Evolutionary conservation across 1,140 invertebrate species (phyloP).

Genomic region (Rhizoglyphus robini): DNA sequence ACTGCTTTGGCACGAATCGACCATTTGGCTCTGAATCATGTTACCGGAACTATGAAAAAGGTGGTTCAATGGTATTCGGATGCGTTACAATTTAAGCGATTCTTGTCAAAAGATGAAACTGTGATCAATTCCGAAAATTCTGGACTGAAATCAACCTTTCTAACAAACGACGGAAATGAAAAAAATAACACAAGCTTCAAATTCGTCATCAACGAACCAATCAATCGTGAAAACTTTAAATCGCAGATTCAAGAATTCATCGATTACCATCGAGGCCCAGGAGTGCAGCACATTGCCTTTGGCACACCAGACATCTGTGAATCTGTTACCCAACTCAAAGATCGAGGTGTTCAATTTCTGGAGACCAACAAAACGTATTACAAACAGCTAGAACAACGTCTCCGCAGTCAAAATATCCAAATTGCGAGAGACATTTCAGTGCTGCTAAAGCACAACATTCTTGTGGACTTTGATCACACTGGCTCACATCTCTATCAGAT

Average conservation of each 20-base stretch:
- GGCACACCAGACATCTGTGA: slow-evolving; percentile 82
- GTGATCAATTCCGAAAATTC: slow-evolving; percentile 94
- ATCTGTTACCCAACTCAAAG: background rate
- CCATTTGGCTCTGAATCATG: slow-evolving; percentile 93
- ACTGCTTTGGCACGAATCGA: slow-evolving; percentile 74
- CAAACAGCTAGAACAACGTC: slow-evolving; percentile 57
- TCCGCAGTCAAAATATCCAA: slow-evolving; percentile 60
- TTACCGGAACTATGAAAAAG: slow-evolving; percentile 72
- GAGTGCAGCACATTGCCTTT: slow-evolving; percentile 94
- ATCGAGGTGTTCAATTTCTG: slow-evolving; percentile 21
- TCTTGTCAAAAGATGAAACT: slow-evolving; percentile 96
- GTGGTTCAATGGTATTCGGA: slow-evolving; percentile 58
- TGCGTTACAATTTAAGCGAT: slow-evolving; percentile 47
- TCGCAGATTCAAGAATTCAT: slow-evolving; percentile 98
- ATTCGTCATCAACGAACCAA: slow-evolving; percentile 96
- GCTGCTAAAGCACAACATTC: slow-evolving; percentile 70
- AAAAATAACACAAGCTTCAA: no score
- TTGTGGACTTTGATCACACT: slow-evolving; percentile 94
- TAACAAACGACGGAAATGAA: slow-evolving; percentile 86
- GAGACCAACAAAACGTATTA: slow-evolving; percentile 51
- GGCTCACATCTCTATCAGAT: slow-evolving; percentile 97
- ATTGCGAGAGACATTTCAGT: slow-evolving; percentile 69
- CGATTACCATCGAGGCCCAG: slow-evolving; percentile 94
- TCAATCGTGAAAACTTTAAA: slow-evolving; percentile 75
- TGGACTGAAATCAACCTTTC: slow-evolving; percentile 82